phyloP scores from a whole-genome alignment of 2,797 vertebrate genomes.

The Decapterus maruadsi region DNA sequence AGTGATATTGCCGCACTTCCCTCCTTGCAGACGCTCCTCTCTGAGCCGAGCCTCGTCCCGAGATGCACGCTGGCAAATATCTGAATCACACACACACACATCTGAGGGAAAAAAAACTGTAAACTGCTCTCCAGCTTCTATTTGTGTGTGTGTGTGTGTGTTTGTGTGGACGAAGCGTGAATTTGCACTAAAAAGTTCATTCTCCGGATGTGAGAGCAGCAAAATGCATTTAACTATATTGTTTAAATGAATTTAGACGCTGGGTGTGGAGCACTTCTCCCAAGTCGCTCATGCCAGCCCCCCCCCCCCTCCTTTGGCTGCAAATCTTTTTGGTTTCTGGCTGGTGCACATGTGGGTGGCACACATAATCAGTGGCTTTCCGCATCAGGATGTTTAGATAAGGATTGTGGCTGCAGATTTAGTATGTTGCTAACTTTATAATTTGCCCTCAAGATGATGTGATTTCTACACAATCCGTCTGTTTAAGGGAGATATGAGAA shows the following conservation, averaged over 20 bases:
- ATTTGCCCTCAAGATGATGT: slow-evolving; percentile 57
- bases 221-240: slow-evolving; percentile 18
- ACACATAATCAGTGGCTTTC: slow-evolving; percentile 69
- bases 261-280: slow-evolving; percentile 53
- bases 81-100: slow-evolving; percentile 36
- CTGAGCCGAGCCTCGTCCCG: slow-evolving; percentile 39
- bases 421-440: slow-evolving; percentile 61
- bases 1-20: slow-evolving; percentile 79
- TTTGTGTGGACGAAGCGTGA: slow-evolving; percentile 15
- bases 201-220: slow-evolving; percentile 48
- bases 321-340: slow-evolving; percentile 53
- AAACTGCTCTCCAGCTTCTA: too few relatives aligned
- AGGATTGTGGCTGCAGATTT: slow-evolving; percentile 70
- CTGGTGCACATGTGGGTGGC: slow-evolving; percentile 64
- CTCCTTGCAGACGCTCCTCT: slow-evolving; percentile 68
- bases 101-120: neutral
- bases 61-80: slow-evolving; percentile 26
- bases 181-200: slow-evolving; percentile 16
- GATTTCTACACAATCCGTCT: slow-evolving; percentile 51
- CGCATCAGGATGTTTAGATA: slow-evolving; percentile 75
- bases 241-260: slow-evolving; percentile 54
- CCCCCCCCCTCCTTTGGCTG: slow-evolving; percentile 11
- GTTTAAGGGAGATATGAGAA: slow-evolving; percentile 55
- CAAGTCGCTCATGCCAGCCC: slow-evolving; percentile 10
- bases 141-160: too few relatives aligned